Evolutionary conservation across 1,140 invertebrate genomes (phyloP), one percentile per base, ranked within the genome.

Genomic region (Rhagoletis pomonella): DNA sequence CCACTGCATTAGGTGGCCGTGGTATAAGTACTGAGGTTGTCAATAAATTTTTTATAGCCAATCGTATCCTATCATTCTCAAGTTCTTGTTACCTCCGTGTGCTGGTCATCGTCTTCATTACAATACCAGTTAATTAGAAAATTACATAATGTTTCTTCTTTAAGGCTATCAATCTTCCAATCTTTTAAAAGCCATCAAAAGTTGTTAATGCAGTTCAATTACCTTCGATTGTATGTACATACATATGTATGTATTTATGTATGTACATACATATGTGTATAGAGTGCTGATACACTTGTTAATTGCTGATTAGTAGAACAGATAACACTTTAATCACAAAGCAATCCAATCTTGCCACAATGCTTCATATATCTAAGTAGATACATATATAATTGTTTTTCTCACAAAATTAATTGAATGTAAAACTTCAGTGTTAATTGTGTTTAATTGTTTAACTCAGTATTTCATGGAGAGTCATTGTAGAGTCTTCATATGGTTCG

Each of bases 61-160:
- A n/a, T n/a, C n/a, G n/a, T n/a, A n/a, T n/a, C n/a, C 12, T 5
- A 73, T 44, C 14, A 42, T 47, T 67, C 29, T 4, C 17, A 14
- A 62, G 60, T n/a, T 50, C 47, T 81, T 81, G n/a, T 9, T 55
- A n/a, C n/a, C 73, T 50, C 47, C 19, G 73, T 81, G 10, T 42
- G 50, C 0, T 47, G 73, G 50, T n/a, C 55, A 47, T 19, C 55
- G 39, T 44, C 50, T 81, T 55, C 55, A 81, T 55, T 55, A 58
- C 73, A 81, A 81, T 81, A 81, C 55, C 73, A 81, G 73, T 19
- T 81, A 55, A 81, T 81, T 81, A 47, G 73, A 81, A 81, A 81
- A 81, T 81, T 55, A 12, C 73, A 55, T n/a, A 81, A 81, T 19
- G n/a, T 47, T 44, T 42, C 42, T n/a, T 7, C 44, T 81, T 12